Base-by-base conservation (phyloP, 2,888 invertebrate genomes). In the Orthosia gothica region DNA sequence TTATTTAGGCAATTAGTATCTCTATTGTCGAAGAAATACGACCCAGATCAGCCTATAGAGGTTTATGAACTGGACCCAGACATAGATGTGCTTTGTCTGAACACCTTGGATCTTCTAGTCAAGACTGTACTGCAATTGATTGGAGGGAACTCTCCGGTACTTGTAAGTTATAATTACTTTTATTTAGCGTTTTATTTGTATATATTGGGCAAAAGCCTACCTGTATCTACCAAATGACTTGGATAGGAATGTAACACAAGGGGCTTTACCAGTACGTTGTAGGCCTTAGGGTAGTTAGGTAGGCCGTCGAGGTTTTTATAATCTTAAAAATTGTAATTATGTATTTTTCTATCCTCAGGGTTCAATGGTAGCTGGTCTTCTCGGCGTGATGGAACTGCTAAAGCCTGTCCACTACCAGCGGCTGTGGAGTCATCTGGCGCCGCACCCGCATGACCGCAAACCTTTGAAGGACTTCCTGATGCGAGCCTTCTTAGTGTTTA, bases 371-470 rank as follows among this genome's bases (percentile, higher is more conserved):
- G 98, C 99, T 0, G 99, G 98, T 90, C 95, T 99, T 23, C 97
- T 99, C 40, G 99, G 99, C 0, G 97, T 99, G 59, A 97, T 99
- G 90, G 98, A 99, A 91, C 95, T 99, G 5, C 97, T 99, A 89
- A 98, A 98, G 85, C 98, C 99, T 82, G 98, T 98, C 47, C 99
- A 99, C 91, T 99, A 99, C 93, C 98, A 98, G 85, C 97, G 98
- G 20, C 95, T 99, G 61, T 99, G 99, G 98, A 98, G 98, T 88
- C 98, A 98, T 82, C 96, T 98, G 12, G 97, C 98, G 79, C 97
- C 97, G 16, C 96, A 97, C 23, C 97, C 96, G 16, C 97, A 97
- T 79, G 98, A 99, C 89, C 96, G 98, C 16, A 98, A 98, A 88
- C 98, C 98, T 2, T 93, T 99, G 0, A 99, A 99, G 92, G 99